These are phyloP conservation scores for Prorops nasuta DNA, from an alignment of 1,140 invertebrate genomes.

Conservation along the genomic window DNA sequence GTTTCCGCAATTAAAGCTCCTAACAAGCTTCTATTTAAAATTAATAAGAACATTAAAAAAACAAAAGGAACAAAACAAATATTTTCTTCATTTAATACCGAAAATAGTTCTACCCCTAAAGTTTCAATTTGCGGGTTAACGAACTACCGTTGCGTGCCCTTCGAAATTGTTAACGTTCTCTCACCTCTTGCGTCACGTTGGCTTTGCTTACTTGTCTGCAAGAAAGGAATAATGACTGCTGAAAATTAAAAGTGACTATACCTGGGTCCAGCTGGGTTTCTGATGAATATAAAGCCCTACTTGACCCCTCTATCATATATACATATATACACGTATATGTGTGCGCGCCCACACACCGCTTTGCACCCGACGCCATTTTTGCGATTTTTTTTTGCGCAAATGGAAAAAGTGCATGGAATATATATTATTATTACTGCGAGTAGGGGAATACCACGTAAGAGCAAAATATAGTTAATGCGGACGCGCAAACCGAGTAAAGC, in stretches of 20 bases:
- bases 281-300: no score
- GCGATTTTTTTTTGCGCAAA: no score
- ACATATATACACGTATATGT: no score
- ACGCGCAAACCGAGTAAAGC: not conserved
- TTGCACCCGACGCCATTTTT: no score
- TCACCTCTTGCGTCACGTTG: conserved; percentile 21
- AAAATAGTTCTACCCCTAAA: not conserved
- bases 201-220: not conserved
- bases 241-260: not conserved
- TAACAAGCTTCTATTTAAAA: no score
- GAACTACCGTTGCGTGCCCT: not conserved
- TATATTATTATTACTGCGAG: no score
- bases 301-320: no score
- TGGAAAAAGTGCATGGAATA: no score
- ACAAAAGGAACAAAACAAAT: not conserved
- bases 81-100: no score
- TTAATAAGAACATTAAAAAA: no score
- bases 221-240: not conserved
- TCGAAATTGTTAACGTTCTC: conserved; percentile 20
- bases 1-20: no score
- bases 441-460: not conserved
- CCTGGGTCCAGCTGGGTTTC: not conserved
- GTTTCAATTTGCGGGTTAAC: conserved; percentile 6
- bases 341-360: no score
- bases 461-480: not conserved